phyloP scores from a whole-genome alignment of 2,888 invertebrate species.

The Nysson spinosus region DNA sequence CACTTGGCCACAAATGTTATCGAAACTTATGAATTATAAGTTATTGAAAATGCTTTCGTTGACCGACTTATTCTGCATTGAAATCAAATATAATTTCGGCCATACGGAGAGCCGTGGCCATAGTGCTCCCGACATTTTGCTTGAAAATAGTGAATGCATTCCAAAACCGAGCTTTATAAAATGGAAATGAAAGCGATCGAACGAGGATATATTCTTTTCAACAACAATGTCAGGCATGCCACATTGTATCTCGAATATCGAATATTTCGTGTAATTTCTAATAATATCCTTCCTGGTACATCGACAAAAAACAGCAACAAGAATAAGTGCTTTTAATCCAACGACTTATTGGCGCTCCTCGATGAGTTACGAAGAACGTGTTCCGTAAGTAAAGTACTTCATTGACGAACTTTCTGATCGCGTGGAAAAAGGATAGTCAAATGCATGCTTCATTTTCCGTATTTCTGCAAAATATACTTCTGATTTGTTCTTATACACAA shows the following conservation, averaged over 20 bases:
- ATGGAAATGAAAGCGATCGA: neutral
- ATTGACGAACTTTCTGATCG: conserved; percentile 31
- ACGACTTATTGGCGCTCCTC: conserved; percentile 30
- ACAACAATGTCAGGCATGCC: conserved; percentile 39
- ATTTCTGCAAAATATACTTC: too few relatives aligned
- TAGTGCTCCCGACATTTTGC: conserved; percentile 8
- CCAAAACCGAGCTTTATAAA: neutral
- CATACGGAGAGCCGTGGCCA: neutral
- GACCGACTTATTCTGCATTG: neutral
- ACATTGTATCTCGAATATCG: too few relatives aligned
- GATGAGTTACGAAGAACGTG: conserved; percentile 55
- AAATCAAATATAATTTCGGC: conserved; percentile 15
- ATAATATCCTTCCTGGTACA: too few relatives aligned
- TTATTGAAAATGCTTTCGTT: too few relatives aligned
- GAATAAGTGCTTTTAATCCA: too few relatives aligned
- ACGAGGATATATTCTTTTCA: conserved; percentile 20
- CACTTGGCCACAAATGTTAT: too few relatives aligned
- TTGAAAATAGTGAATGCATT: neutral
- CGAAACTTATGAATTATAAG: too few relatives aligned
- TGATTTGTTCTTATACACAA: too few relatives aligned
- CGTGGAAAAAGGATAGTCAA: conserved; percentile 33
- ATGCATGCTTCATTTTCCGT: too few relatives aligned
- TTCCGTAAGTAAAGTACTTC: conserved; percentile 50
- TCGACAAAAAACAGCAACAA: too few relatives aligned
- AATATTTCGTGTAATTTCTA: too few relatives aligned